Base-by-base conservation (phyloP, 1,140 invertebrate genomes). In the Microplitis demolitor region DNA sequence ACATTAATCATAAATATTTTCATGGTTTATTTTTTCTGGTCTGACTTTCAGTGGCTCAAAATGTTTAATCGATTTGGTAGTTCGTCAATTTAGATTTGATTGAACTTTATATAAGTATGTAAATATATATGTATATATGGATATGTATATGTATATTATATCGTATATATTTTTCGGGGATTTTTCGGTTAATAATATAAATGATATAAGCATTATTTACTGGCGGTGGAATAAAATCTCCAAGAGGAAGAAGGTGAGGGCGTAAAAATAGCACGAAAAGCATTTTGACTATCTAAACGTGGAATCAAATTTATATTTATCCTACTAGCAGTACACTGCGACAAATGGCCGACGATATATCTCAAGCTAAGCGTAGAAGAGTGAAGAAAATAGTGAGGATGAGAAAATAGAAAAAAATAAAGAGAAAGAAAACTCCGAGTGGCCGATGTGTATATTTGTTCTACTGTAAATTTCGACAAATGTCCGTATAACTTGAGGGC, bases 251-350 rank as follows among this genome's bases (percentile, higher is more conserved):
- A 24, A 24, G 39, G 39, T 13, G 45, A 33, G 31, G 39, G 24
- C 16, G 16, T 73, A 66, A 73, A 69, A 73, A 73, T 69, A 69
- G 50, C 60, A 64, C 16, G 33, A 45, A 8, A 73, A 62, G 34
- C 60, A 60, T 66, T 50, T 54, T 64, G 50, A 66, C 53, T 78
- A 82, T 80, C 79, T 79, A 74, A 79, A 77, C 69, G 74, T 39
- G 31, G 37, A 64, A 82, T 82, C 80, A 83, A 79, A 80, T 83
- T 81, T 83, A 80, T 82, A 78, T 80, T 81, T 80, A 81, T 79
- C 78, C 71, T 64, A 68, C 68, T 69, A 45, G 39, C 39, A 68
- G 74, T 74, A 74, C 69, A 60, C 62, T 50, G 11, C 62, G 64
- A 72, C 71, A 72, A 72, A 72, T 72, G 64, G 71, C 54, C 16